Evolutionary conservation across 2,797 vertebrate species (phyloP).

Genomic region (Gambusia yucatana): DNA sequence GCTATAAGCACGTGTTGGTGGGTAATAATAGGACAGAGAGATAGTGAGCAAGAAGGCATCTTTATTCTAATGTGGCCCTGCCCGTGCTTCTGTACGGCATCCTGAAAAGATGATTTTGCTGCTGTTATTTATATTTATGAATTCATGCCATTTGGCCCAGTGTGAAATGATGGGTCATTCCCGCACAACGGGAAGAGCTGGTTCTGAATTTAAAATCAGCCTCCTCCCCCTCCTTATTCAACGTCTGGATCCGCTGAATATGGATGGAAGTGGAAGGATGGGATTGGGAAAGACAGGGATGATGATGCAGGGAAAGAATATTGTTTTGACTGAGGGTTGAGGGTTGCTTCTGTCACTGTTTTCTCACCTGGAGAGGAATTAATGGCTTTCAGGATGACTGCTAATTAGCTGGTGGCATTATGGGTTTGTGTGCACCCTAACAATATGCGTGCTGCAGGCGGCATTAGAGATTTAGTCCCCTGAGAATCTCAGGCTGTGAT

Average conservation of each 20-base stretch:
- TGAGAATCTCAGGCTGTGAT: conserved; percentile 45
- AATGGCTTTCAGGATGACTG: conserved; percentile 66
- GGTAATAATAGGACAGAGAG: conserved; percentile 52
- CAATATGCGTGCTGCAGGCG: conserved; percentile 49
- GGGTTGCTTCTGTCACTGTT: conserved; percentile 77
- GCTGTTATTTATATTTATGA: conserved; percentile 88
- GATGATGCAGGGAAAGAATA: conserved; percentile 26
- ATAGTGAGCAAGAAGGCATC: conserved; percentile 60
- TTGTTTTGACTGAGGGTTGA: conserved; percentile 71
- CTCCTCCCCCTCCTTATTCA: conserved; percentile 61
- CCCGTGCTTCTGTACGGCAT: conserved; percentile 66
- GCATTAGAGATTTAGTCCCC: conserved; percentile 37
- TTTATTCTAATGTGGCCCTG: conserved; percentile 75
- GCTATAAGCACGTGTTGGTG: conserved; percentile 40
- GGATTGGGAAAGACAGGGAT: conserved; percentile 36
- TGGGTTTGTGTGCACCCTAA: conserved; percentile 27
- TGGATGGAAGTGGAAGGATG: conserved; percentile 68
- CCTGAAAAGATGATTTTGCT: conserved; percentile 79
- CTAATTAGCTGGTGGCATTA: conserved; percentile 64
- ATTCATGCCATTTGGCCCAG: conserved; percentile 86
- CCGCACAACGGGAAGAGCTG: conserved; percentile 83
- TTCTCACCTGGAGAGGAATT: conserved; percentile 76
- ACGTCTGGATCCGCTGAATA: conserved; percentile 81
- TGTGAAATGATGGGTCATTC: conserved; percentile 88
- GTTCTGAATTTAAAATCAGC: conserved; percentile 85